Conservation (phyloP, 2,888 invertebrate species). For the Sphaerophoria rueppellii region DNA sequence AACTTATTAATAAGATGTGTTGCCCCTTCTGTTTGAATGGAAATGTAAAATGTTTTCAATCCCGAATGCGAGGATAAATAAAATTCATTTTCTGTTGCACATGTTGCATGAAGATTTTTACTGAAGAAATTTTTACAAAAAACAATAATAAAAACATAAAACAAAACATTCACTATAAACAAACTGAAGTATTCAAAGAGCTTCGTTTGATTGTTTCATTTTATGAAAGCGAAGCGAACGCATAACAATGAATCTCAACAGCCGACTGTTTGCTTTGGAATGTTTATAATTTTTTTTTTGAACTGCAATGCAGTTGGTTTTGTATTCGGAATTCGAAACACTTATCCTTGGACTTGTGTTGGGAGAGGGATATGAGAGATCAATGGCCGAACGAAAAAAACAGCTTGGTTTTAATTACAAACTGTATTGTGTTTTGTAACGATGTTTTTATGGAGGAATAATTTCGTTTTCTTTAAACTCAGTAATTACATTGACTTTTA, state of each 20-base stretch:
- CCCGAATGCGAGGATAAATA: slow-evolving; percentile 1
- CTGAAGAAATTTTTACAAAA: slow-evolving; percentile 20
- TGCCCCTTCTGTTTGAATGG: neutral
- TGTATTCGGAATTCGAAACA: neutral
- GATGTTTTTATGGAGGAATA: no score
- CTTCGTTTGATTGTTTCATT: slow-evolving; percentile 6
- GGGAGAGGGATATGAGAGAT: neutral
- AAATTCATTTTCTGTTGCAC: slow-evolving; percentile 42
- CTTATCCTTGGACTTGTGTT: slow-evolving; percentile 7
- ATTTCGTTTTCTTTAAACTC: no score
- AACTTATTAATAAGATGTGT: slow-evolving; percentile 38
- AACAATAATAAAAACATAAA: neutral
- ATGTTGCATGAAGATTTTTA: slow-evolving; percentile 31
- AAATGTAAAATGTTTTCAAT: slow-evolving; percentile 43
- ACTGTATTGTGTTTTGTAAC: neutral
- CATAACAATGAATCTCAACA: neutral
- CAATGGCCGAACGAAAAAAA: neutral
- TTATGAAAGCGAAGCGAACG: neutral
- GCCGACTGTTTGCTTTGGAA: slow-evolving; percentile 10
- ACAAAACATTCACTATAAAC: slow-evolving; percentile 14
- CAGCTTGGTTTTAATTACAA: neutral
- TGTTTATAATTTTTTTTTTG: slow-evolving; percentile 6
- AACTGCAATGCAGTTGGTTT: neutral
- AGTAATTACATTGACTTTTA: no score
- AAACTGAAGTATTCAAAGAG: slow-evolving; percentile 1